Conservation (phyloP, 2,113 vertebrate genomes). For the Stegastes partitus region DNA sequence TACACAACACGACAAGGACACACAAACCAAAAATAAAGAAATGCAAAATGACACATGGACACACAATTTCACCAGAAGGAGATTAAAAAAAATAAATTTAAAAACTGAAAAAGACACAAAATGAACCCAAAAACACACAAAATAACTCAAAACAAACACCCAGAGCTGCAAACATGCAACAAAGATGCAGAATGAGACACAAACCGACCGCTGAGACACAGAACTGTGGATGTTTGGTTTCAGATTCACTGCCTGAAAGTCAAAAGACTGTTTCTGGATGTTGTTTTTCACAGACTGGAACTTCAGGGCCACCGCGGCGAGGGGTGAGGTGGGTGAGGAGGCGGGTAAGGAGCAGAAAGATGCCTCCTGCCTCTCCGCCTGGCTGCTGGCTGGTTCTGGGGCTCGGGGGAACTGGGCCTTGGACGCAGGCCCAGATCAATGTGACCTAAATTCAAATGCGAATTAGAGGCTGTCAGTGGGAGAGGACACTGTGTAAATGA, state of each 20-base stretch:
- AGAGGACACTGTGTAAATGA: constrained; percentile 84
- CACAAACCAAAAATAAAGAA: too few relatives aligned
- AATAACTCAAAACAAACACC: background rate
- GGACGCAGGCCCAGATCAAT: constrained; percentile 84
- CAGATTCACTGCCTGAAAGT: constrained; percentile 6
- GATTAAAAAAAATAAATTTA: too few relatives aligned
- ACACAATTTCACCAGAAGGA: too few relatives aligned
- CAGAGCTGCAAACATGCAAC: too few relatives aligned
- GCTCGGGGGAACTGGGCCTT: constrained; percentile 72
- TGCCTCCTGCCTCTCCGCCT: constrained; percentile 50
- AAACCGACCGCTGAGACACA: too few relatives aligned
- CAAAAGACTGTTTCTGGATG: background rate
- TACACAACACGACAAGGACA: too few relatives aligned
- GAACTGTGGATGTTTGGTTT: background rate
- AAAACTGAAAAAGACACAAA: too few relatives aligned
- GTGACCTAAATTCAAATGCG: constrained; percentile 86
- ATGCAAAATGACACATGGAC: too few relatives aligned
- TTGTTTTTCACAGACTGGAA: constrained; percentile 1
- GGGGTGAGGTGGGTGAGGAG: background rate
- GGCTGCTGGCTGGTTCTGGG: constrained; percentile 52
- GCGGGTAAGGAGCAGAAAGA: constrained; percentile 28
- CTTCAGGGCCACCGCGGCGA: constrained; percentile 4
- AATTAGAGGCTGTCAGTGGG: constrained; percentile 81
- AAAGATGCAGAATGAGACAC: too few relatives aligned
- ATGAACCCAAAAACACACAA: background rate